Conservation (phyloP, 23 tunicate genomes). For the Oikopleura albicans region DNA sequence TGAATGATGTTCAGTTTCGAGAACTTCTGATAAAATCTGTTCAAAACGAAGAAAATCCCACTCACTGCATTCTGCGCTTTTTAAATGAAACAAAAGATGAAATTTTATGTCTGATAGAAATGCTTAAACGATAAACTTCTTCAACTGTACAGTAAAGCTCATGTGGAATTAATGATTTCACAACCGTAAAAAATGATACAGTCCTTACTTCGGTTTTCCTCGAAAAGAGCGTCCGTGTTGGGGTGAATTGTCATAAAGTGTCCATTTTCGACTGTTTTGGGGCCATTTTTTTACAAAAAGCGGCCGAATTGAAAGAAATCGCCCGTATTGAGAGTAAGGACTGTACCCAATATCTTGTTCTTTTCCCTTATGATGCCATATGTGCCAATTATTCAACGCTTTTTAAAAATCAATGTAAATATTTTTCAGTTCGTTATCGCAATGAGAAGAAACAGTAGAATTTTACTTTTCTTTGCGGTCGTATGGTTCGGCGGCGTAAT, state of each 20-base stretch:
- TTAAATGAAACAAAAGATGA: not conserved
- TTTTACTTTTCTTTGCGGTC: not conserved
- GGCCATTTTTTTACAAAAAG: no score
- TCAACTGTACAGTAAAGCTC: no score
- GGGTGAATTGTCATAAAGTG: no score
- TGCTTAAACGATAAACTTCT: not conserved
- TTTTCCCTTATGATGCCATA: not conserved
- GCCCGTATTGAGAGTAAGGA: no score
- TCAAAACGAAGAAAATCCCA: not conserved
- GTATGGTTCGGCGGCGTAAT: not conserved
- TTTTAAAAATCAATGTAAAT: not conserved
- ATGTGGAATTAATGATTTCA: no score
- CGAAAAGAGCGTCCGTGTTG: no score
- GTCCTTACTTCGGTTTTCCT: no score
- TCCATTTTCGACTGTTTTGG: no score
- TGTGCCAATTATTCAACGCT: not conserved
- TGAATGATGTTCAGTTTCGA: not conserved
- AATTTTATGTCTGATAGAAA: not conserved
- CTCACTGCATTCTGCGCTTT: not conserved
- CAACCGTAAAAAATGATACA: no score
- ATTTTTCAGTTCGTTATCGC: slow-evolving; percentile 7
- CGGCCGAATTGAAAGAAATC: no score
- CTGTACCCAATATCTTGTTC: no score
- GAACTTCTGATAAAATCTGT: not conserved
- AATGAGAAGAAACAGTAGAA: not conserved